Conservation (phyloP, 1,140 invertebrate species). For the honey bee (Apis mellifera) region DNA sequence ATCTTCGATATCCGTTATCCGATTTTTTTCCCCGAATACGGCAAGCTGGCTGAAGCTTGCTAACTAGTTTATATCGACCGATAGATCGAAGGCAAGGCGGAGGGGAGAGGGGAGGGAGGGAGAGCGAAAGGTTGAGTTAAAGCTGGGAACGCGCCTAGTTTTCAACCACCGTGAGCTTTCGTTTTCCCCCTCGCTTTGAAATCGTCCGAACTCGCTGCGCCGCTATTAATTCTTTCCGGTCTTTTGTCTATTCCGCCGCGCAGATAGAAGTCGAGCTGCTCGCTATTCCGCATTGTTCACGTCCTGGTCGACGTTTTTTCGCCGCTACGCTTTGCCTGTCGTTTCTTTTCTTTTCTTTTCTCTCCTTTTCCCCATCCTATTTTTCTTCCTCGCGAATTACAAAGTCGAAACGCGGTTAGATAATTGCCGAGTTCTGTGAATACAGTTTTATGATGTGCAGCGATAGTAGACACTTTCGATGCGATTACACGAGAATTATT, state of each 20-base stretch:
- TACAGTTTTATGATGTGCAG: too few relatives aligned
- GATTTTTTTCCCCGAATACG: background rate
- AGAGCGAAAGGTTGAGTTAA: background rate
- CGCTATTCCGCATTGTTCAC: constrained; percentile 47
- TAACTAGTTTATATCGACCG: constrained; percentile 61
- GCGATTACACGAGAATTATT: too few relatives aligned
- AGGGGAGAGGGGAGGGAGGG: background rate
- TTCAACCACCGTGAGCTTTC: constrained; percentile 22
- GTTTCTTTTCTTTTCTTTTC: background rate
- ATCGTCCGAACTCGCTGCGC: constrained; percentile 37
- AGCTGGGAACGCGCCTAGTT: background rate
- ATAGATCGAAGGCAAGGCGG: background rate
- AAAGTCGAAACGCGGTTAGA: too few relatives aligned
- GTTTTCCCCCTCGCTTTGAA: background rate
- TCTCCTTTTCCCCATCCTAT: background rate
- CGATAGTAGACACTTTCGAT: too few relatives aligned
- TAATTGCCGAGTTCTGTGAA: too few relatives aligned
- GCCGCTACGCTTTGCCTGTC: background rate
- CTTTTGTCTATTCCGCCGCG: constrained; percentile 59
- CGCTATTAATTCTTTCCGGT: constrained; percentile 69
- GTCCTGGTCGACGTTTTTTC: background rate
- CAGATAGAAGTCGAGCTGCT: constrained; percentile 12
- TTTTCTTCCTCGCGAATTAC: background rate
- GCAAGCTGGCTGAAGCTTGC: constrained; percentile 34
- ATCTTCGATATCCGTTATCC: background rate